Percentiles rank a stretch among this genome's conserved stretches.
phyloP scores from a whole-genome alignment of 2,888 invertebrate genomes.

The Ophion ellenae region DNA sequence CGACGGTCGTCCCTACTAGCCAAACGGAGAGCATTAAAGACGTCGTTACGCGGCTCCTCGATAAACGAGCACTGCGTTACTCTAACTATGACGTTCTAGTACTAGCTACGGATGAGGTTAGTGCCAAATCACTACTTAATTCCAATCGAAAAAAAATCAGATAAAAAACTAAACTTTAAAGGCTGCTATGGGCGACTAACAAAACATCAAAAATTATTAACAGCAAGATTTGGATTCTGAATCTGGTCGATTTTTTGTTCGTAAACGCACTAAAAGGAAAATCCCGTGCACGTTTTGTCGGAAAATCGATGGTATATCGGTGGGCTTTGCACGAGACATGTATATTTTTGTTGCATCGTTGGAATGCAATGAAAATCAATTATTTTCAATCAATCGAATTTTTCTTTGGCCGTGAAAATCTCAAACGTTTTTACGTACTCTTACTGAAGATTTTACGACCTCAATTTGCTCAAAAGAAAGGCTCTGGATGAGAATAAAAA shows the following conservation, averaged over 20 bases:
- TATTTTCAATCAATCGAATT: too few species aligned
- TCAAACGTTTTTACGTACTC: too few species aligned
- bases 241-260: background rate
- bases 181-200: conserved; percentile 61
- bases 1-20: conserved; percentile 95
- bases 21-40: conserved; percentile 90
- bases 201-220: conserved; percentile 38
- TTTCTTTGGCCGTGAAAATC: too few species aligned
- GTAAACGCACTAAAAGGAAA: conserved; percentile 2
- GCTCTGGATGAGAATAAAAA: too few species aligned
- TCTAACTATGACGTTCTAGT: conserved; percentile 93
- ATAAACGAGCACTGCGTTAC: conserved; percentile 92
- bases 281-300: conserved; percentile 22
- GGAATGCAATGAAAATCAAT: too few species aligned
- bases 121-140: conserved; percentile 70
- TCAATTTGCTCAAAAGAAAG: too few species aligned
- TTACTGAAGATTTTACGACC: too few species aligned
- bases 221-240: conserved; percentile 4
- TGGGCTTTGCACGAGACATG: conserved; percentile 8
- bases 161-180: conserved; percentile 24
- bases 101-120: conserved; percentile 83
- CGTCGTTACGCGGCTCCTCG: conserved; percentile 92
- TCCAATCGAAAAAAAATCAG: conserved; percentile 13
- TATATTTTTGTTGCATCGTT: background rate
- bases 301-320: conserved; percentile 15